These are phyloP conservation scores for Yponomeuta sedellus DNA, from an alignment of 2,888 invertebrate species.

Conservation along the genomic window DNA sequence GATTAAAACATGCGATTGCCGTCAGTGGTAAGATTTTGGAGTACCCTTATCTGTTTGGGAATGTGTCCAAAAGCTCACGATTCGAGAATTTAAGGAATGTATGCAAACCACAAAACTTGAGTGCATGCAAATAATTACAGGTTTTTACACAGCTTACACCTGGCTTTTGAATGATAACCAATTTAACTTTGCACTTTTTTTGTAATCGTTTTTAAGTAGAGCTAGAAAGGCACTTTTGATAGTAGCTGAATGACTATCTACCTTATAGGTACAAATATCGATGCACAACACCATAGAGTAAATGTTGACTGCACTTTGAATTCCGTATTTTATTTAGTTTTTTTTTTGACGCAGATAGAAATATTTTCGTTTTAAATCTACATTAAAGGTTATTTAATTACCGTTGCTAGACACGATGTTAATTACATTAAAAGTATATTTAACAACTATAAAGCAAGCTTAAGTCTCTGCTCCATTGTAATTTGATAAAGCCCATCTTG, in stretches of 20 bases:
- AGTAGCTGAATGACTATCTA: not conserved
- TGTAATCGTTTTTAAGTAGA: not conserved
- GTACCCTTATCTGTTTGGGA: not conserved
- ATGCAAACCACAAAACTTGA: not conserved
- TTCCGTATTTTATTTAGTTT: too few relatives aligned
- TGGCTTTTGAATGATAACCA: constrained; percentile 31
- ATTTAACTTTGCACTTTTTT: not conserved
- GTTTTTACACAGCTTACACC: constrained; percentile 57
- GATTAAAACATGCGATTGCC: not conserved
- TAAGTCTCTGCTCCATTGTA: too few relatives aligned
- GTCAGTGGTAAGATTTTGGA: not conserved
- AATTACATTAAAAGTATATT: too few relatives aligned
- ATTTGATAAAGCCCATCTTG: too few relatives aligned
- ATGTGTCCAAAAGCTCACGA: not conserved
- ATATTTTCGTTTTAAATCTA: too few relatives aligned
- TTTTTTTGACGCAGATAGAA: too few relatives aligned
- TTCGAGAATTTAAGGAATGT: not conserved
- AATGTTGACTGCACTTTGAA: too few relatives aligned
- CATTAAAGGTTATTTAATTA: too few relatives aligned
- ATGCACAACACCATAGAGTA: too few relatives aligned
- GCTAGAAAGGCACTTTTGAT: not conserved
- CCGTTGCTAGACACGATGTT: too few relatives aligned
- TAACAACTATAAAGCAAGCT: too few relatives aligned
- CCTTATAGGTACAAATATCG: not conserved
- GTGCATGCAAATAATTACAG: constrained; percentile 57